These are phyloP conservation scores for Diplolepis rosae DNA, from an alignment of 2,888 invertebrate genomes.

Conservation along the genomic window DNA sequence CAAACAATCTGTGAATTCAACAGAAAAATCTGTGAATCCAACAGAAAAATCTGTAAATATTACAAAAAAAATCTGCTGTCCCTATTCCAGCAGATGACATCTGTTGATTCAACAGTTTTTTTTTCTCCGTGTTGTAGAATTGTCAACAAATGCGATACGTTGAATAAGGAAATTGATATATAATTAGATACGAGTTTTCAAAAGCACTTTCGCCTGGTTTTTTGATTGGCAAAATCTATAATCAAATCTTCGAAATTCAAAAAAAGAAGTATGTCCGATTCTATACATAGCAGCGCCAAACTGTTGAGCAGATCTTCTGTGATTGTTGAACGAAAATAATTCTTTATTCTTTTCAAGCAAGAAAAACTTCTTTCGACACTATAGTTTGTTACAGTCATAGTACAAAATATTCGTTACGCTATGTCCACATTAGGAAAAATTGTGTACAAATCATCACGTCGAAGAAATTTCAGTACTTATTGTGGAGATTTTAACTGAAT, in stretches of 20 bases:
- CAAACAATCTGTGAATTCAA: no score
- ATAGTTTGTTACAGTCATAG: constrained; percentile 31
- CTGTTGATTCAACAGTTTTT: no score
- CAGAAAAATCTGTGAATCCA: no score
- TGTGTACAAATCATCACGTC: not conserved
- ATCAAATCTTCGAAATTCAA: constrained; percentile 32
- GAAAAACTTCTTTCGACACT: constrained; percentile 36
- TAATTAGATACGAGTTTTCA: no score
- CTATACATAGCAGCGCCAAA: constrained; percentile 33
- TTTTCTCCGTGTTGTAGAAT: no score
- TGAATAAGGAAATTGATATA: no score
- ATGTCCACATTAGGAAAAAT: constrained; percentile 37
- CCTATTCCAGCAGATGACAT: no score
- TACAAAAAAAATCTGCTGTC: no score
- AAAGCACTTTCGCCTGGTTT: constrained; percentile 25
- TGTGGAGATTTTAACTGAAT: no score
- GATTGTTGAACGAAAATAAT: constrained; percentile 36
- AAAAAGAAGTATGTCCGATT: constrained; percentile 30
- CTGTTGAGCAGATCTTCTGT: constrained; percentile 33
- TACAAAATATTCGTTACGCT: constrained; percentile 31
- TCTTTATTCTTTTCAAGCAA: constrained; percentile 31
- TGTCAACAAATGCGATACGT: no score
- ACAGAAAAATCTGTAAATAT: no score
- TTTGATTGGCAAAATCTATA: constrained; percentile 16
- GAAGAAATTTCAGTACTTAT: no score